Base-by-base conservation (phyloP, 2,888 invertebrate genomes). In the Bimastos eiseni region DNA sequence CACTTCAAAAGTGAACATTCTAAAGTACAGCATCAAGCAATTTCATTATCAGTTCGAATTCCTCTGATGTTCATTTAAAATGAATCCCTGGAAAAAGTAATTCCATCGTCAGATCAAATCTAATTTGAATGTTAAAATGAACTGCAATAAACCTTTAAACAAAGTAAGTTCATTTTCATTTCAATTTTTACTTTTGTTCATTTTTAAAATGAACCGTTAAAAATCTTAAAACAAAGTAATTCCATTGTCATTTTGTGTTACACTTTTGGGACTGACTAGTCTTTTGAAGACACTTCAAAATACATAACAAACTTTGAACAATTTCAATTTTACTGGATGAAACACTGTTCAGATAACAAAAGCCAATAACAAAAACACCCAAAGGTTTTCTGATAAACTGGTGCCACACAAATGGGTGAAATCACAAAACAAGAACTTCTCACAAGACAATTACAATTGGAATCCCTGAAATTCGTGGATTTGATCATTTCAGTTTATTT, bases 281-380 rank as follows among this genome's bases (percentile, higher is more conserved):
- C 70, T 70, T 70, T n/a, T n/a, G 70, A 70, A 70, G 70, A 70
- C 70, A 30, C 70, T n/a, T 70, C 70, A 30, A 70, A 70, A 70
- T 13, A n/a, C 70, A 70, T n/a, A 70, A 70, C 70, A 70, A 70
- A 70, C 70, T 30, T 70, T 70, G 70, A 70, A 49, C 49, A 49
- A 24, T 24, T 49, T 49, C 49, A 24, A 6, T 49, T 11, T 70
- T n/a, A 70, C 70, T 30, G n/a, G 70, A 70, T 70, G 70, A 70
- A 70, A 70, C 70, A n/a, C 70, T 70, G 70, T n/a, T n/a, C 70
- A 70, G 70, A 30, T 70, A 70, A 70, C 70, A 70, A 70, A 70
- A 70, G 70, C 70, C 70, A 70, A n/a, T n/a, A 70, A 70, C 70
- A 70, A 70, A 70, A 70, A 70, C n/a, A n/a, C 70, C 70, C 70